phyloP scores from a whole-genome alignment of 2,888 invertebrate genomes.

The Cybosia mesomella region DNA sequence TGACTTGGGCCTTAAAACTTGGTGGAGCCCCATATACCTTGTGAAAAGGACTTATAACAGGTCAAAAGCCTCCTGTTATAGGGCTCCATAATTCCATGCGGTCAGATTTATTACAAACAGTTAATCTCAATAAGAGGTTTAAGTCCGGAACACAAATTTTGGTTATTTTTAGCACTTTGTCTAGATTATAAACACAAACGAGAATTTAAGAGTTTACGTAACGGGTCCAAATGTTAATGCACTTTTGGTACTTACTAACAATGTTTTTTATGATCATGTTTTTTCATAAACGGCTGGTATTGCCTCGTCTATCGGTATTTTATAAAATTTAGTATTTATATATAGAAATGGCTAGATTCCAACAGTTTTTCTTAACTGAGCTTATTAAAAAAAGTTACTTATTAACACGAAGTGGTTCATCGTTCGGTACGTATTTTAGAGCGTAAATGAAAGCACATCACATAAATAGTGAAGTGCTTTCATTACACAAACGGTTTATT shows the following conservation, averaged over 20 bases:
- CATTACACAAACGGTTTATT: neutral
- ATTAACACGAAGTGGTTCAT: too few species aligned
- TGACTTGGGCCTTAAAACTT: neutral
- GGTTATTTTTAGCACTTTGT: constrained; percentile 23
- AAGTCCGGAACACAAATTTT: constrained; percentile 21
- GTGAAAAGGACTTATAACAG: neutral
- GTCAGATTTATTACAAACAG: constrained; percentile 7
- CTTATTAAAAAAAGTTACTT: too few species aligned
- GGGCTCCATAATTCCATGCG: constrained; percentile 4
- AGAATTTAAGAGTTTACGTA: constrained; percentile 34
- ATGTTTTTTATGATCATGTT: neutral
- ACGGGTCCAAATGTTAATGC: constrained; percentile 2
- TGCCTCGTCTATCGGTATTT: too few species aligned
- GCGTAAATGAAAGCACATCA: neutral
- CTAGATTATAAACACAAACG: constrained; percentile 36
- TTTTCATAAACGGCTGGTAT: neutral
- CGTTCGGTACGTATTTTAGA: too few species aligned
- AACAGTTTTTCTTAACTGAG: too few species aligned
- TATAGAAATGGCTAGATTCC: too few species aligned
- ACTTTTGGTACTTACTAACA: neutral
- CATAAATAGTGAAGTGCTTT: neutral
- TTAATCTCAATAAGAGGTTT: constrained; percentile 13
- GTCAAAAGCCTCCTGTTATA: neutral
- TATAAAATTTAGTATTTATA: too few species aligned
- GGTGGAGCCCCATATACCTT: neutral